These are phyloP conservation scores for Plestiodon gilberti DNA, from an alignment of 2,113 vertebrate species.

Conservation along the genomic window DNA sequence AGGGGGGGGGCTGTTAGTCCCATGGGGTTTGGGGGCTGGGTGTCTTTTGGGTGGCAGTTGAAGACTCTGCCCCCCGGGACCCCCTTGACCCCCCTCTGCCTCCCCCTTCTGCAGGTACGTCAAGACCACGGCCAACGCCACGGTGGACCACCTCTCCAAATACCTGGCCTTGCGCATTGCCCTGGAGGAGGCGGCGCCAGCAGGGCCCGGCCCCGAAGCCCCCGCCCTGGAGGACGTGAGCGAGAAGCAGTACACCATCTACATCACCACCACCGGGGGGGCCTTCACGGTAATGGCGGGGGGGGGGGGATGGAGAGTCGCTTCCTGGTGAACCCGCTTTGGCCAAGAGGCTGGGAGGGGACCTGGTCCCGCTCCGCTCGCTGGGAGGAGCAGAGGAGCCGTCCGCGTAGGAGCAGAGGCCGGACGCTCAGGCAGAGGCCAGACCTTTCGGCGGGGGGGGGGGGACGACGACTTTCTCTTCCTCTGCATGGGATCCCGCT, in stretches of 20 bases:
- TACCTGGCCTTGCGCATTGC: conserved; percentile 90
- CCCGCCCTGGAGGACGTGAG: conserved; percentile 72
- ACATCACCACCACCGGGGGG: conserved; percentile 83
- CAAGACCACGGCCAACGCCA: conserved; percentile 91
- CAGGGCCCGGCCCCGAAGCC: conserved; percentile 61
- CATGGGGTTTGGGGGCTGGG: too few relatives aligned
- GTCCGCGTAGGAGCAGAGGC: background rate
- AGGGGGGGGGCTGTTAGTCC: too few relatives aligned
- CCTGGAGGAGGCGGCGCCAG: conserved; percentile 80
- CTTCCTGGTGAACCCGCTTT: too few relatives aligned
- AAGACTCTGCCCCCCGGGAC: too few relatives aligned
- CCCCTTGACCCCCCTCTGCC: background rate
- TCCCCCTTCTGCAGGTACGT: conserved; percentile 76
- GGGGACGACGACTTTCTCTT: too few relatives aligned
- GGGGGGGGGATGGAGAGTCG: background rate
- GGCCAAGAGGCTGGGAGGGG: too few relatives aligned
- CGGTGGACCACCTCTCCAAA: conserved; percentile 90
- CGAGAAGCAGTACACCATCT: conserved; percentile 93
- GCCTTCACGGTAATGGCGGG: conserved; percentile 83
- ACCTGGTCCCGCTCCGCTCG: background rate
- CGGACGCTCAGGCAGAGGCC: too few relatives aligned
- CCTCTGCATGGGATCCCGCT: too few relatives aligned
- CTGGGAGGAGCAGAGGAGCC: too few relatives aligned
- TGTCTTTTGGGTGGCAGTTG: too few relatives aligned
- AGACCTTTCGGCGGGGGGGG: too few relatives aligned